Percentiles rank a stretch among this genome's conserved stretches.
Conservation (phyloP, 2,797 vertebrate genomes). For the Dipus sagitta region DNA sequence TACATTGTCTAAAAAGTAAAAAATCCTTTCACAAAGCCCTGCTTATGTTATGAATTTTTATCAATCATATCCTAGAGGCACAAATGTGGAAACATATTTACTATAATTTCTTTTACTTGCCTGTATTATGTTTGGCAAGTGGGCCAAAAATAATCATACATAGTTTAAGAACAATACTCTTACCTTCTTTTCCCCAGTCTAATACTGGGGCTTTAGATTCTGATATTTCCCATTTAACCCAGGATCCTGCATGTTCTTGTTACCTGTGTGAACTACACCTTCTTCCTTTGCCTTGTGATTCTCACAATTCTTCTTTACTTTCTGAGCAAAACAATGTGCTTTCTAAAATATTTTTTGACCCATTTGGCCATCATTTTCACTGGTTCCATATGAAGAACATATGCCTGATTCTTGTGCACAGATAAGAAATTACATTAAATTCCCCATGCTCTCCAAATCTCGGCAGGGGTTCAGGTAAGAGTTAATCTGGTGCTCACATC, state of each 20-base stretch:
- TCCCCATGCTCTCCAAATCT: background rate
- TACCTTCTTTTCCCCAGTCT: background rate
- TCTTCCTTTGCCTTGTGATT: background rate
- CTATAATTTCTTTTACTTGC: background rate
- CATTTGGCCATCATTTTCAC: background rate
- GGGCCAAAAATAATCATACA: background rate
- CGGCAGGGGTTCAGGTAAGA: background rate
- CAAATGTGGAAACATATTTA: background rate
- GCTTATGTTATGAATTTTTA: background rate
- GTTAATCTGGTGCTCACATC: background rate
- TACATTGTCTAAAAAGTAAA: background rate
- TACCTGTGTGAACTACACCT: background rate
- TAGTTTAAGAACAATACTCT: background rate
- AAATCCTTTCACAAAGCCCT: background rate
- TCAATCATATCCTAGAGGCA: background rate
- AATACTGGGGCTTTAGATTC: accelerated
- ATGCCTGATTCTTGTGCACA: background rate
- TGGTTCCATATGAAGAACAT: background rate
- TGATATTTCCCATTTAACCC: accelerated
- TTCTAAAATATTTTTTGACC: background rate
- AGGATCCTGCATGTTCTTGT: accelerated
- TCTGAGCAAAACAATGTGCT: background rate
- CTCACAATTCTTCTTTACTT: background rate
- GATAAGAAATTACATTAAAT: background rate
- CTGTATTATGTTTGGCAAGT: background rate